Evolutionary conservation across 1,140 invertebrate species (phyloP).

Genomic region (Lysiphlebus fabarum): DNA sequence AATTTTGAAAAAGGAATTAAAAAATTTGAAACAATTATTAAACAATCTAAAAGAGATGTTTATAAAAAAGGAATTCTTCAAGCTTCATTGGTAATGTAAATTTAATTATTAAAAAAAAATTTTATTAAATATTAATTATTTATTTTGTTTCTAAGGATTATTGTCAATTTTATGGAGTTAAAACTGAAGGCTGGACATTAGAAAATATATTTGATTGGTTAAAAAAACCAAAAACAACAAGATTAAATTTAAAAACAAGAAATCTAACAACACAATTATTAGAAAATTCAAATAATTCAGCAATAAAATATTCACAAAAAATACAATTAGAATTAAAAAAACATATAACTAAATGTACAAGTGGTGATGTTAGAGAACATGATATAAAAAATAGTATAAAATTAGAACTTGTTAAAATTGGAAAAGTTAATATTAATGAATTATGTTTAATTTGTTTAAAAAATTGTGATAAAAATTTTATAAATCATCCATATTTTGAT

Average conservation of each 20-base stretch:
- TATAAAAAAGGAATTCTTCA: constrained; percentile 37
- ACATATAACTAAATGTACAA: constrained; percentile 29
- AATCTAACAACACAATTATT: not conserved
- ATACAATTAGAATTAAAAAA: constrained; percentile 33
- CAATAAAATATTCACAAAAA: constrained; percentile 32
- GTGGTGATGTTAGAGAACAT: constrained; percentile 28
- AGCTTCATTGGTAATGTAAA: constrained; percentile 18
- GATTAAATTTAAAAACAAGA: not conserved
- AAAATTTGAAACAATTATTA: constrained; percentile 32
- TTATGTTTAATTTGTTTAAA: constrained; percentile 43
- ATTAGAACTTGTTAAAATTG: constrained; percentile 14
- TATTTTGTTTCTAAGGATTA: constrained; percentile 37
- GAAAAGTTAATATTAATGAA: constrained; percentile 20
- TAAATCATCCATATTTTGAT: constrained; percentile 42
- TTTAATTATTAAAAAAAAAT: constrained; percentile 30
- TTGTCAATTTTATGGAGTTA: constrained; percentile 32
- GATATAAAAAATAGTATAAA: constrained; percentile 34
- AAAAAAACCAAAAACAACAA: not conserved
- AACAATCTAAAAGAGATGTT: constrained; percentile 28
- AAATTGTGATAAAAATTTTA: constrained; percentile 9
- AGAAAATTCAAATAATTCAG: no score
- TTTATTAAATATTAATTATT: constrained; percentile 17
- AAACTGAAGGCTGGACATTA: constrained; percentile 38
- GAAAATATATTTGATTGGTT: constrained; percentile 34
- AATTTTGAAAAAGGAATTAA: constrained; percentile 33